These are phyloP conservation scores for Ceyx melanurus DNA, from an alignment of 2,113 vertebrate genomes.

Conservation along the genomic window DNA sequence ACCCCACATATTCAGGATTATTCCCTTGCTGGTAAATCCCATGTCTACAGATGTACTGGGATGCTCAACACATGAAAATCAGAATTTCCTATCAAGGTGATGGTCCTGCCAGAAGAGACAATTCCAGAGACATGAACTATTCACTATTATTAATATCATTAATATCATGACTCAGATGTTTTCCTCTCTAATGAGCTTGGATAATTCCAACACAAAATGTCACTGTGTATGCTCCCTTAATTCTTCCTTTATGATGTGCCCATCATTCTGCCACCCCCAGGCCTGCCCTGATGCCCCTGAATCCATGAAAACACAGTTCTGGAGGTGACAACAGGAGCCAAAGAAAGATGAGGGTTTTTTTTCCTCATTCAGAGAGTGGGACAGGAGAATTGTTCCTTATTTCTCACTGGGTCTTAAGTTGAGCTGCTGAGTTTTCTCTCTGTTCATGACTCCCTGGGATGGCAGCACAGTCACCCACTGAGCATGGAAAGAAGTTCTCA, in stretches of 20 bases:
- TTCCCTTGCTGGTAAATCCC: neutral
- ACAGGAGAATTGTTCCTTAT: neutral
- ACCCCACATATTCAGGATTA: neutral
- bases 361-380: neutral
- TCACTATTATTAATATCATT: neutral
- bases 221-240: neutral
- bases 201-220: neutral
- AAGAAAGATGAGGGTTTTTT: neutral
- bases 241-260: neutral
- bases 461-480: neutral
- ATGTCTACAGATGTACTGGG: neutral
- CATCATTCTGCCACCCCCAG: neutral
- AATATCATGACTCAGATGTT: neutral
- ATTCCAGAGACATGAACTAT: neutral
- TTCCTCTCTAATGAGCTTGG: neutral
- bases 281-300: neutral
- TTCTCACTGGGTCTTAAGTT: neutral
- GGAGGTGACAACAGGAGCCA: neutral
- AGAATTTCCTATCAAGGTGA: neutral
- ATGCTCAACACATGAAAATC: neutral
- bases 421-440: conserved; percentile 1
- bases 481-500: neutral
- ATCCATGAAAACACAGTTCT: neutral
- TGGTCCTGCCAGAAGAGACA: neutral
- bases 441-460: neutral